Evolutionary conservation across 2,888 invertebrate species (phyloP).

Genomic region (Idaea straminata): DNA sequence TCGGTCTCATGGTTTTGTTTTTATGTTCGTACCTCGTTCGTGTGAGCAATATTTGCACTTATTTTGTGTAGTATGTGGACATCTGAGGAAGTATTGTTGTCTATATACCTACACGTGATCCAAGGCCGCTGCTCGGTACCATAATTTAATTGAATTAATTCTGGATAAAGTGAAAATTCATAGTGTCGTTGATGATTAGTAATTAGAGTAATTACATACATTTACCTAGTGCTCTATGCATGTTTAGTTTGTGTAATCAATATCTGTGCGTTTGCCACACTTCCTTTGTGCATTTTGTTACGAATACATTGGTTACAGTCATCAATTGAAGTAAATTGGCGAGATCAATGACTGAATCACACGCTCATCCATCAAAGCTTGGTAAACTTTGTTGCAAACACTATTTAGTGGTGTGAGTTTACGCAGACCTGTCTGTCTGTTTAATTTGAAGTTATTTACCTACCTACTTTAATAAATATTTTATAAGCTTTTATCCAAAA

Average conservation of each 20-base stretch:
- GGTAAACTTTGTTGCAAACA: not conserved
- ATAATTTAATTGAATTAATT: slow-evolving; percentile 39
- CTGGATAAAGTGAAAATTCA: slow-evolving; percentile 7
- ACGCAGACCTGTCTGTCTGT: not conserved
- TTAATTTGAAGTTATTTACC: not conserved
- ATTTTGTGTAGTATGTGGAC: slow-evolving; percentile 38
- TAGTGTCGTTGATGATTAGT: not conserved
- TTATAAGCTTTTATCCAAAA: no score
- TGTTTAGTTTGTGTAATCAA: slow-evolving; percentile 54
- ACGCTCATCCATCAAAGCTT: not conserved
- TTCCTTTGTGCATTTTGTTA: slow-evolving; percentile 38
- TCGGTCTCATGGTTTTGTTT: slow-evolving; percentile 11
- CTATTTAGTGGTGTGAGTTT: not conserved
- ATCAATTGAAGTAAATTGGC: slow-evolving; percentile 19
- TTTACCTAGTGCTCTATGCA: slow-evolving; percentile 7
- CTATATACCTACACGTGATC: slow-evolving; percentile 52
- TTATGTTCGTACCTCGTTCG: slow-evolving; percentile 14
- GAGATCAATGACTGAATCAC: slow-evolving; percentile 20
- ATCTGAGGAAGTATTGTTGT: slow-evolving; percentile 52
- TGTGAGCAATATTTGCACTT: slow-evolving; percentile 30
- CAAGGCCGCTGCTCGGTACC: slow-evolving; percentile 47
- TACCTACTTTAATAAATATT: no score
- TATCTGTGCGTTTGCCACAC: slow-evolving; percentile 25
- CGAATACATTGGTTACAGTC: slow-evolving; percentile 10
- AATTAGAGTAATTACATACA: not conserved